Percentiles rank a stretch among this genome's conserved stretches.
phyloP scores from a whole-genome alignment of 2,113 vertebrate genomes.

The Trichomycterus rosablanca region DNA sequence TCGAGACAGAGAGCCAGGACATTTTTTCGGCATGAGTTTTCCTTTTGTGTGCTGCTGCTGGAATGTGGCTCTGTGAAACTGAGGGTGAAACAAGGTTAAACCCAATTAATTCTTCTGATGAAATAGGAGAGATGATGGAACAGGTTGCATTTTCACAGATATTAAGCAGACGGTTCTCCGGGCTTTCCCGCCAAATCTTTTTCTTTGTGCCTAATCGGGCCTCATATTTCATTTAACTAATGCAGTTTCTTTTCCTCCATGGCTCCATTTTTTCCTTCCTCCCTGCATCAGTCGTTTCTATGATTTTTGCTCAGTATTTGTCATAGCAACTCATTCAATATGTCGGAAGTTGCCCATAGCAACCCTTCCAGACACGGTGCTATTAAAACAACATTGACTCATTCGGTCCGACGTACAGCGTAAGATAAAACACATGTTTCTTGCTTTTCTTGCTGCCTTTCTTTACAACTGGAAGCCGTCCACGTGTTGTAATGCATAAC shows the following conservation, averaged over 20 bases:
- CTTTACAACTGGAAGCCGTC: conserved; percentile 10
- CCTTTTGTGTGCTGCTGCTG: conserved; percentile 24
- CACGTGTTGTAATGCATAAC: not conserved
- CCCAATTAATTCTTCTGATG: conserved; percentile 10
- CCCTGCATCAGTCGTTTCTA: conserved; percentile 48
- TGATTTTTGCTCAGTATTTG: conserved; percentile 59
- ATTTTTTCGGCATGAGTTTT: conserved; percentile 35
- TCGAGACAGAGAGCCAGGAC: conserved; percentile 18
- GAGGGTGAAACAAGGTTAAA: conserved; percentile 3
- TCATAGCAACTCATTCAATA: conserved; percentile 60
- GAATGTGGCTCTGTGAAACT: conserved; percentile 36
- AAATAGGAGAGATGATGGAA: not conserved
- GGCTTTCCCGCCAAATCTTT: not conserved
- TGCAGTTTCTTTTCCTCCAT: not conserved
- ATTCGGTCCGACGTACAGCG: conserved; percentile 15
- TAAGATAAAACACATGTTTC: conserved; percentile 16
- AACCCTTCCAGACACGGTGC: conserved; percentile 56
- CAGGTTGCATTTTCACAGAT: not conserved
- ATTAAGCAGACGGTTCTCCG: not conserved
- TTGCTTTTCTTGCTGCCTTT: conserved; percentile 6
- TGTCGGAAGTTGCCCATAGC: conserved; percentile 55
- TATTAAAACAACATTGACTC: conserved; percentile 47
- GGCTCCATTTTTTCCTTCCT: not conserved
- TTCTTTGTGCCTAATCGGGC: conserved; percentile 1
- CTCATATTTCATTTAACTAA: conserved; percentile 10